A percentile compares a stretch with the other conserved stretches of the same genome.
These are phyloP conservation scores for Phenganax stokvisi DNA, from an alignment of 92 coral and sea anemone species.

Conservation along the genomic window DNA sequence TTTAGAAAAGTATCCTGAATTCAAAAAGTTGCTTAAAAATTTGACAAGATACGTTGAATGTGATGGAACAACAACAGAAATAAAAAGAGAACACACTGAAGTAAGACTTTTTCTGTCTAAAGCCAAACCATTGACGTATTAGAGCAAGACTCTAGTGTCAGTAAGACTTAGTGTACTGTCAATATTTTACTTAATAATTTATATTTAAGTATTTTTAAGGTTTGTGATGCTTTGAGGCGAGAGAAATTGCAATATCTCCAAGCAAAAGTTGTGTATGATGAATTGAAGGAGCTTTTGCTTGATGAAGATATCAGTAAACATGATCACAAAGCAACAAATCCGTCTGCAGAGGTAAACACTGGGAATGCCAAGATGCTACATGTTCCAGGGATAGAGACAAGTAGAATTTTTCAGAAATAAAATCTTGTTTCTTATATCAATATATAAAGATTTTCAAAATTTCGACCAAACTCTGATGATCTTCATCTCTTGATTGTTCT, in stretches of 20 bases:
- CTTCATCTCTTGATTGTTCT: no score
- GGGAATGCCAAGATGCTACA: neutral
- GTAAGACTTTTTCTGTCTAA: conserved; percentile 38
- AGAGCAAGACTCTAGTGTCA: no score
- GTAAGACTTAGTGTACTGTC: neutral
- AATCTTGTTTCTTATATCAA: no score
- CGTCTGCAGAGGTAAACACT: conserved; percentile 50
- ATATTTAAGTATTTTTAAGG: conserved; percentile 38
- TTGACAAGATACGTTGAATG: conserved; percentile 67
- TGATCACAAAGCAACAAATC: conserved; percentile 49
- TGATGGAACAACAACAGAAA: conserved; percentile 57
- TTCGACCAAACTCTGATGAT: no score
- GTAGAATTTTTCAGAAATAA: no score
- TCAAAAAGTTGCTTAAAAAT: conserved; percentile 61
- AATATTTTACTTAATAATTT: neutral
- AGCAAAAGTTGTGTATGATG: conserved; percentile 55
- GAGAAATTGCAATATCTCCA: conserved; percentile 67
- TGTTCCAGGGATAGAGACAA: no score
- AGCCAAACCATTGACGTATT: neutral
- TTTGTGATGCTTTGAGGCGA: conserved; percentile 55
- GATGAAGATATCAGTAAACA: conserved; percentile 64
- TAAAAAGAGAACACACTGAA: conserved; percentile 55
- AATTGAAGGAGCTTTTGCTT: conserved; percentile 63
- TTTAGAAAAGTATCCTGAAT: conserved; percentile 78
- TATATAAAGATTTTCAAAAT: no score